phyloP scores from a whole-genome alignment of 1,140 invertebrate genomes.

The Drosophila varians region DNA sequence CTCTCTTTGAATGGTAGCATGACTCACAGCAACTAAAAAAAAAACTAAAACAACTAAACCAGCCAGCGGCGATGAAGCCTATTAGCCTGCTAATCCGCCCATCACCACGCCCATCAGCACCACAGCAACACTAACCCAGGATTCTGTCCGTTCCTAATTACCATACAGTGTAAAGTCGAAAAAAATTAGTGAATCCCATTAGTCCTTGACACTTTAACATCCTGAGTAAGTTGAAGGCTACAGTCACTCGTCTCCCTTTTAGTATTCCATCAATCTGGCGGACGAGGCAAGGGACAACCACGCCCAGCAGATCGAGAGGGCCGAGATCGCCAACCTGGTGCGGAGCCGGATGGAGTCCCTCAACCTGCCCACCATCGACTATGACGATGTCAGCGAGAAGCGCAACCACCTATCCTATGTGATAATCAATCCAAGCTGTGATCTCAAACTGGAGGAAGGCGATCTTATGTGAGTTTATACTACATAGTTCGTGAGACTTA shows the following conservation, averaged over 20 bases:
- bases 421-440: slow-evolving; percentile 99
- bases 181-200: not conserved
- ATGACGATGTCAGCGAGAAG: slow-evolving; percentile 96
- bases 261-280: slow-evolving; percentile 92
- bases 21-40: slow-evolving; percentile 32
- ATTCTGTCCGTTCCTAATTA: slow-evolving; percentile 15
- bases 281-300: slow-evolving; percentile 94
- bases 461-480: slow-evolving; percentile 94
- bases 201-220: not conserved
- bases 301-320: slow-evolving; percentile 94
- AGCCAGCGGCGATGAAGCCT: slow-evolving; percentile 14
- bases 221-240: not conserved
- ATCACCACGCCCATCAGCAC: slow-evolving; percentile 26
- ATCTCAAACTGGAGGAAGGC: slow-evolving; percentile 97
- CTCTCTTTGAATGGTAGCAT: slow-evolving; percentile 42
- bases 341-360: slow-evolving; percentile 96
- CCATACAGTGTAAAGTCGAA: not conserved
- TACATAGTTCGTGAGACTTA: too few relatives aligned
- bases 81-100: slow-evolving; percentile 1
- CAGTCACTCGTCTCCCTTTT: slow-evolving; percentile 49
- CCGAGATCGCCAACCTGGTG: slow-evolving; percentile 97
- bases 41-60: slow-evolving; percentile 18
- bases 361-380: slow-evolving; percentile 94
- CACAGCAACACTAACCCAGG: slow-evolving; percentile 34
- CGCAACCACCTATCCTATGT: slow-evolving; percentile 97